Evolutionary conservation across 2,113 vertebrate genomes (phyloP), one percentile per base, ranked within the genome.

Genomic region (Candoia aspera): DNA sequence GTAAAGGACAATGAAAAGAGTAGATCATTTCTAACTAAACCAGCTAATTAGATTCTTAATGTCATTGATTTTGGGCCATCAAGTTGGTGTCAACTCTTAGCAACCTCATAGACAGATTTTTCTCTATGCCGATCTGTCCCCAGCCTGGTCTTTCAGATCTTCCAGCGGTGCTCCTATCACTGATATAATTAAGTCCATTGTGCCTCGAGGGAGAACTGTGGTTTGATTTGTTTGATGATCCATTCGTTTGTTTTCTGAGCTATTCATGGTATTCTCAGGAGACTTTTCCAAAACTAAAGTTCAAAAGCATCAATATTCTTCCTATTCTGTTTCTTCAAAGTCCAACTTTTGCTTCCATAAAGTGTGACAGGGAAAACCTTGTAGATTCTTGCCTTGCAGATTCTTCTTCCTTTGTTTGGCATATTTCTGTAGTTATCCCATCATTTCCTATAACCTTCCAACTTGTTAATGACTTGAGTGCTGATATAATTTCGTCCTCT

Each of bases 41-140:
- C n/a, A 89, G 46, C 26, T 68, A 54, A 68, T 53, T 68, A n/a
- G 5, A n/a, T n/a, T 93, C 90, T 94, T 95, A 33, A 89, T 3
- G 24, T 33, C 92, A 79, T 79, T 79, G 33, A 79, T 79, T 79
- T 79, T 79, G 33, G 37, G 68, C 68, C 68, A 79, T 37, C 33
- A 79, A 79, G 68, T 79, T 79, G 73, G 73, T 79, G 73, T 79
- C 73, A 79, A 42, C 42, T 42, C 42, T 42, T 42, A 42, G 33
- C 68, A 79, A 37, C 33, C 33, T 37, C 73, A 79, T 19, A 79
- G 68, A 79, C 37, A 79, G 73, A 79, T 79, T 79, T 79, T 79
- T 79, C 33, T 37, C 73, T n/a, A 37, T 79, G 68, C 33, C n/a
- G 19, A 79, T 79, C 33, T 79, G 33, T 68, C 15, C 15, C 68